Percentiles rank a stretch among this genome's conserved stretches.
These are phyloP conservation scores for Tipula confusa DNA, from an alignment of 2,888 invertebrate species.

Conservation along the genomic window DNA sequence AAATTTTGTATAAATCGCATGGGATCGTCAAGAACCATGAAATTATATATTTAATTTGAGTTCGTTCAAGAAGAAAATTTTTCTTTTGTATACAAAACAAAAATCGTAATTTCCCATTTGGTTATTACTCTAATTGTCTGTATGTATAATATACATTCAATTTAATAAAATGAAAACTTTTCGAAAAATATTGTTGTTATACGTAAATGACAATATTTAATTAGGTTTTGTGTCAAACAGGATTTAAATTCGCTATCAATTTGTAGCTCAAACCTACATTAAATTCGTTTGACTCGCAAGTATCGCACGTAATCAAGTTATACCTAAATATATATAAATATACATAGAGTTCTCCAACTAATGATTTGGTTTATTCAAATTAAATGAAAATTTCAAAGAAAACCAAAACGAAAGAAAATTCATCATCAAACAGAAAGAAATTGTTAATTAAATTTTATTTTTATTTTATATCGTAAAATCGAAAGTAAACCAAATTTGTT, in stretches of 20 bases:
- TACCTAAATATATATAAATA: background rate
- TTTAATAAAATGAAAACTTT: background rate
- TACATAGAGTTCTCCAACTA: background rate
- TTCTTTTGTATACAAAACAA: background rate
- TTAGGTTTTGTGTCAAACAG: background rate
- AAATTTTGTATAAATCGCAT: background rate
- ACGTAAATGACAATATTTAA: background rate
- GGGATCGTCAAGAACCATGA: slow-evolving; percentile 1
- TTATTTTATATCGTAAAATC: too few relatives aligned
- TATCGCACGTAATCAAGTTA: background rate
- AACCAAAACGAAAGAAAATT: background rate
- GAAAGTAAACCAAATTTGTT: too few relatives aligned
- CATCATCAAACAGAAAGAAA: background rate
- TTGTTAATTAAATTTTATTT: background rate
- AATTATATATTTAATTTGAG: background rate
- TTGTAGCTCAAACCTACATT: background rate
- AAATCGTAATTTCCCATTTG: background rate
- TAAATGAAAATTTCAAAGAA: background rate
- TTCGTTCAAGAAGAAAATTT: background rate
- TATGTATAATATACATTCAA: background rate
- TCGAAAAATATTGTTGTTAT: background rate
- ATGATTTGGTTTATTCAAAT: background rate
- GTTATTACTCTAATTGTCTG: background rate
- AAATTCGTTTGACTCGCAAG: background rate
- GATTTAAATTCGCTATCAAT: background rate